These are phyloP conservation scores for Rousettus leschenaultii DNA, from an alignment of 2,113 vertebrate species.

Conservation along the genomic window DNA sequence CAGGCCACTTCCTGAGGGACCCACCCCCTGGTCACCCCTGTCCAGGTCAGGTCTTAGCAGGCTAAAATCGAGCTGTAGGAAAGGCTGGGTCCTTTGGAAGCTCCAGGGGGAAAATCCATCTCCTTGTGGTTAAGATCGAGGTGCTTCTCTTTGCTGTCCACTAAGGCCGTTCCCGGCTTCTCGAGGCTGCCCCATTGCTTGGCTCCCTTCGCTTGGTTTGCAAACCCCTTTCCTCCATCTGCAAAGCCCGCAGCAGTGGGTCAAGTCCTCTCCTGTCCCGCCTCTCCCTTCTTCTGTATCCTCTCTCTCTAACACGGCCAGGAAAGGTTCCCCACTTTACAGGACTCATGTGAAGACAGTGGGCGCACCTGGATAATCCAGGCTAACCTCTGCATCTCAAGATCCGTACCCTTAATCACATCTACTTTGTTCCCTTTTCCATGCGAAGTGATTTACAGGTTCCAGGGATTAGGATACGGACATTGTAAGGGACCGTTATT, in stretches of 20 bases:
- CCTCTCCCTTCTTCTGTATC: background rate
- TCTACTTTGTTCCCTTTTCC: background rate
- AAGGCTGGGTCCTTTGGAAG: background rate
- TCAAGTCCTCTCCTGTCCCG: background rate
- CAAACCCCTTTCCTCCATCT: background rate
- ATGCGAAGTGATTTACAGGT: background rate
- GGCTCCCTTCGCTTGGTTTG: accelerated
- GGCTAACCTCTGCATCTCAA: background rate
- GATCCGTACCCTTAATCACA: background rate
- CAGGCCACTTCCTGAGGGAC: background rate
- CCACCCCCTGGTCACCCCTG: background rate
- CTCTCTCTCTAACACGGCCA: background rate
- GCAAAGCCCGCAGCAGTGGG: background rate
- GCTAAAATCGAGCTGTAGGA: background rate
- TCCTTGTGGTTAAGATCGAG: background rate
- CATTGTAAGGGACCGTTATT: background rate
- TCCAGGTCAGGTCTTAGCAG: background rate
- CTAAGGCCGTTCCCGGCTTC: background rate
- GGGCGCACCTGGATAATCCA: background rate
- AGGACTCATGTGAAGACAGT: background rate
- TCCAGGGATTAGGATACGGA: background rate
- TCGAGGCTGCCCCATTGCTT: background rate
- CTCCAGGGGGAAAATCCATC: background rate
- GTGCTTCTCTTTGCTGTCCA: background rate
- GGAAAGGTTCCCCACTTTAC: background rate